Evolutionary conservation across 2,888 invertebrate genomes (phyloP).

Genomic region (Trichopria drosophilae): DNA sequence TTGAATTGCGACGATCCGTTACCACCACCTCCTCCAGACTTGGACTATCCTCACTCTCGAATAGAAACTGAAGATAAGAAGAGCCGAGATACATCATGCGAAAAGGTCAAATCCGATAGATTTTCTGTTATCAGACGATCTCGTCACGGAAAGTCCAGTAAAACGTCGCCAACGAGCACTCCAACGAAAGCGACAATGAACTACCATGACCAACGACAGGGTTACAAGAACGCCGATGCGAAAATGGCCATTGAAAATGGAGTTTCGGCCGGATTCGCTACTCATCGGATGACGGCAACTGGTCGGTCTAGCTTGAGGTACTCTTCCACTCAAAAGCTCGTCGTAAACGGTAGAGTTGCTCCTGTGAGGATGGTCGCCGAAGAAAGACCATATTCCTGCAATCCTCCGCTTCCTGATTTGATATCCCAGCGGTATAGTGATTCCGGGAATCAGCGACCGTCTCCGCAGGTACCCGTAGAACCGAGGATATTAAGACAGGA

Average conservation of each 20-base stretch:
- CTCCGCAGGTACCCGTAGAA: slow-evolving; percentile 53
- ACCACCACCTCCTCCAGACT: slow-evolving; percentile 67
- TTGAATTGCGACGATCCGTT: slow-evolving; percentile 67
- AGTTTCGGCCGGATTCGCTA: slow-evolving; percentile 43
- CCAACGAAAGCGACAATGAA: slow-evolving; percentile 38
- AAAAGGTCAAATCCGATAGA: slow-evolving; percentile 49
- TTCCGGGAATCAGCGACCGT: slow-evolving; percentile 51
- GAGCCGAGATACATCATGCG: slow-evolving; percentile 36
- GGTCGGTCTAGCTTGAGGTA: slow-evolving; percentile 60
- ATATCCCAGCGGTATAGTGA: slow-evolving; percentile 51
- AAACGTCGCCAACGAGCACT: slow-evolving; percentile 40
- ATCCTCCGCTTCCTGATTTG: slow-evolving; percentile 44
- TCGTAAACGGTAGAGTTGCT: slow-evolving; percentile 58
- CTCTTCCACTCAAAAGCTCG: slow-evolving; percentile 59
- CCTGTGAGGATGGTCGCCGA: slow-evolving; percentile 49
- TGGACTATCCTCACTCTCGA: slow-evolving; percentile 10
- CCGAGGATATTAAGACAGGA: slow-evolving; percentile 52
- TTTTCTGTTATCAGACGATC: slow-evolving; percentile 48
- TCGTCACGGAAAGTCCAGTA: slow-evolving; percentile 43
- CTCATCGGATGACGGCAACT: slow-evolving; percentile 51
- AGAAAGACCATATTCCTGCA: slow-evolving; percentile 34
- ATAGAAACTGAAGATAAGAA: slow-evolving; percentile 19
- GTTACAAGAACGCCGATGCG: slow-evolving; percentile 37
- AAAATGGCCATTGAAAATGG: slow-evolving; percentile 46
- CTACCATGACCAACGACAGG: slow-evolving; percentile 38